Evolutionary conservation across 2,888 invertebrate species (phyloP), one percentile per base, ranked within the genome.

Genomic region (Incurvaria masculella): DNA sequence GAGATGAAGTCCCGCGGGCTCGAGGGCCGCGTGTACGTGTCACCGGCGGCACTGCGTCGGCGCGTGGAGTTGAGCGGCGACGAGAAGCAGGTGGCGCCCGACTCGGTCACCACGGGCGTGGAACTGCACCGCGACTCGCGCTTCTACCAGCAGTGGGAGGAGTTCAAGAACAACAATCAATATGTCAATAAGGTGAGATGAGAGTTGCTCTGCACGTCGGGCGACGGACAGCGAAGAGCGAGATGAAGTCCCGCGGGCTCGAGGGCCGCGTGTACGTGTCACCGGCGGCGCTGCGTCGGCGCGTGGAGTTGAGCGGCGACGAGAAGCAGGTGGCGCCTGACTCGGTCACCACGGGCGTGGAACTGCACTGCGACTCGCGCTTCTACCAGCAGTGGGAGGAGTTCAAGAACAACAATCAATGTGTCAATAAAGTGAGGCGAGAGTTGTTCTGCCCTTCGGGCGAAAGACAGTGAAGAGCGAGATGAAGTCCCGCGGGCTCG

Each of bases 351-450:
- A 85, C 84, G 33, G 97, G 96, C 26, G 81, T 99, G 52, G 96
- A 97, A 69, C 79, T 99, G 47, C 99, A 99, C 70, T 95, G 94
- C 72, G 98, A 99, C 72, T 97, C 97, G 0, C 90, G 87, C 72
- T 98, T 97, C 82, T 94, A 90, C 67, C 90, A 96, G 68, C 97
- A 95, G 56, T 99, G 99, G 99, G 94, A 97, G 76, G 86, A 93
- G 66, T 99, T 99, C 64, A 97, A 97, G 74, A 95, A 98, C 61
- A 96, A 96, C 67, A 99, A 98, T 72, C 87, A 92, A 21, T 97
- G 97, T 67, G 88, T 98, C 40, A 94, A 97, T 64, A 98, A 95
- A 85, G 86, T 95, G 52, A n/a, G n/a, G n/a, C n/a, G n/a, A n/a
- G n/a, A n/a, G n/a, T n/a, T n/a, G n/a, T n/a, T n/a, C n/a, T n/a